Evolutionary conservation across 1,140 invertebrate species (phyloP), one percentile per base, ranked within the genome.

Genomic region (Popillia japonica): DNA sequence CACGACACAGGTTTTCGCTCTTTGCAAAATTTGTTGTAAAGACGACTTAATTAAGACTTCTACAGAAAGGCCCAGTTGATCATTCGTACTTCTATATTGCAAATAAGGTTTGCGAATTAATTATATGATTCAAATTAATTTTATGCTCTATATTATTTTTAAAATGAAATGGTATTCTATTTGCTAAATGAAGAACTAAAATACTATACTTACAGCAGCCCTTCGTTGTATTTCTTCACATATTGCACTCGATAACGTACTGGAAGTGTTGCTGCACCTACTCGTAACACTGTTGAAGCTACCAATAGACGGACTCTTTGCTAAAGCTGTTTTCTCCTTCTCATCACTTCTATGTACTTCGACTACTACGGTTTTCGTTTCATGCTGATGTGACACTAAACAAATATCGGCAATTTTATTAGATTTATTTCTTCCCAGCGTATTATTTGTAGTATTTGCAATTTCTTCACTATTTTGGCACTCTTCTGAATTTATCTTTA

Each of bases 201-300:
- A 41, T 76, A 40, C 42, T 6, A n/a, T 74, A 81, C 79, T 83
- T 86, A 91, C 91, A 88, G 93, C 91, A 68, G 90, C 90, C 86
- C 92, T 88, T 84, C 90, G 89, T 80, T 91, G 88, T 74, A 93
- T 85, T 85, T 93, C 92, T 82, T 91, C 88, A 77, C 89, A 89
- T 78, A 93, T 90, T 55, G 92, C 92, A 81, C 90, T 89, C 6
- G 87, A 88, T 48, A 88, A 83, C 82, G 86, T 88, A 75, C 84
- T 84, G 72, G 83, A 83, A 17, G 82, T 78, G 4, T 79, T 78
- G 55, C 82, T 85, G 72, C 79, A 82, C 17, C 81, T 81, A 74
- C 83, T 84, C 11, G 82, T 78, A 40, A 83, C 75, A 78, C 83
- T 86, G 40, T 81, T 81, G 73, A 82, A 85, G 81, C 83, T 85